These are phyloP conservation scores for Drosophila yakuba DNA, from an alignment of 1,140 invertebrate species.

Conservation along the genomic window DNA sequence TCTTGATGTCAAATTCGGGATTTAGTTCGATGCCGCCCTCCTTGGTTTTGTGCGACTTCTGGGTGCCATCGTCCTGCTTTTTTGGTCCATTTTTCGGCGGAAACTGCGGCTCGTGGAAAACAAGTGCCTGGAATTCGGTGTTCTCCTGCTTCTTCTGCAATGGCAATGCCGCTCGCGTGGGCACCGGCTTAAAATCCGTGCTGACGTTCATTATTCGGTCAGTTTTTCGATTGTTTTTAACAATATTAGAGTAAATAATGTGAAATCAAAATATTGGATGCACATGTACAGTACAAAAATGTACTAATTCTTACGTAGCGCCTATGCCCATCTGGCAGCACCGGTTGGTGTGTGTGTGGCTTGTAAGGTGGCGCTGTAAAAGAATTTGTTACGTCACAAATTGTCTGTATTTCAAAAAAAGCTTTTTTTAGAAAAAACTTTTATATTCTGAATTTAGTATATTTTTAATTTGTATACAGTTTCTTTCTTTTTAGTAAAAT, in stretches of 20 bases:
- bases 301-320: slow-evolving; percentile 8
- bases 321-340: slow-evolving; percentile 1
- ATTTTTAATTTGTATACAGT: too few species aligned
- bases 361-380: background rate
- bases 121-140: slow-evolving; percentile 50
- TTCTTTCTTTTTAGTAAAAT: too few species aligned
- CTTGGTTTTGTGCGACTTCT: background rate
- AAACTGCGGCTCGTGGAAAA: slow-evolving; percentile 60
- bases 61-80: background rate
- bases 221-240: too few species aligned
- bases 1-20: slow-evolving; percentile 86
- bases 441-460: too few species aligned
- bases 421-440: background rate
- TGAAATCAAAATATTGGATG: slow-evolving; percentile 21
- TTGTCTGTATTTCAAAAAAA: background rate
- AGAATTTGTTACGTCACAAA: background rate
- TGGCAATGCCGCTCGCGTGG: slow-evolving; percentile 69
- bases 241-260: slow-evolving; percentile 27
- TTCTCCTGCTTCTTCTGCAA: slow-evolving; percentile 41
- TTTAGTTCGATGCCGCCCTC: slow-evolving; percentile 14
- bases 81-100: slow-evolving; percentile 11
- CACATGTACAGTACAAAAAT: slow-evolving; percentile 28
- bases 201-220: slow-evolving; percentile 51
- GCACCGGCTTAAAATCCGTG: slow-evolving; percentile 68
- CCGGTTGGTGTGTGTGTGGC: background rate